Evolutionary conservation across 1,140 invertebrate species (phyloP).

Genomic region (Neomicropteryx cornuta): DNA sequence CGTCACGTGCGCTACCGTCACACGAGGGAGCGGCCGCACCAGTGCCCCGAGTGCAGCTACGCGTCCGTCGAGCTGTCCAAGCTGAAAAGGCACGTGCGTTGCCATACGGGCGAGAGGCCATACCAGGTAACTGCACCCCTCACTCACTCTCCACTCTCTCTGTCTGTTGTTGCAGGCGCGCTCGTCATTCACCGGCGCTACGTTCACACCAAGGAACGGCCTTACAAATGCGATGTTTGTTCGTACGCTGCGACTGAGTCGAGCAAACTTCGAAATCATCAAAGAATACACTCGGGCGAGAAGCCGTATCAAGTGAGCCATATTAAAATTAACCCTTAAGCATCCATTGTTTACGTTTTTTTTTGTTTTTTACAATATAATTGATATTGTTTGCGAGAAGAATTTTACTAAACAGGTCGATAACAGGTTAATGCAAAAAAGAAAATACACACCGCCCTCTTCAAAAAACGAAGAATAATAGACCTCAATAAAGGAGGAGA

Average conservation of each 20-base stretch:
- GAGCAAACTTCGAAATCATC: conserved; percentile 53
- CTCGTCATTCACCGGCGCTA: conserved; percentile 6
- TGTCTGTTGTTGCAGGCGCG: no score
- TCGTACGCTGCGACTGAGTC: conserved; percentile 52
- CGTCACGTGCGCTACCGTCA: conserved; percentile 87
- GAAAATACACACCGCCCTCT: no score
- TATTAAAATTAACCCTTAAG: no score
- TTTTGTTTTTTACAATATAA: no score
- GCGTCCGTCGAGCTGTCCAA: conserved; percentile 91
- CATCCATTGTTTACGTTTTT: no score
- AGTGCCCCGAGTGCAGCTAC: conserved; percentile 90
- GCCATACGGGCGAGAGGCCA: conserved; percentile 79
- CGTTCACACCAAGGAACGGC: conserved; percentile 57
- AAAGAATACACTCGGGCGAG: conserved; percentile 51
- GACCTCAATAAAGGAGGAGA: no score
- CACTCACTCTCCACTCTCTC: no score
- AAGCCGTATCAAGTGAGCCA: conserved; percentile 43
- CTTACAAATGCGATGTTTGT: conserved; percentile 58
- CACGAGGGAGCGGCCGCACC: conserved; percentile 92
- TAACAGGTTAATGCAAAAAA: no score
- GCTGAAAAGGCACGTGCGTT: conserved; percentile 84
- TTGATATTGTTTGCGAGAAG: no score
- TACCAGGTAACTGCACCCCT: conserved; percentile 49
- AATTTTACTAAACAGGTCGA: no score
- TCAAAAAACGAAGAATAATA: no score